phyloP scores from a whole-genome alignment of 2,113 vertebrate species.

The Seriola dumerili region DNA sequence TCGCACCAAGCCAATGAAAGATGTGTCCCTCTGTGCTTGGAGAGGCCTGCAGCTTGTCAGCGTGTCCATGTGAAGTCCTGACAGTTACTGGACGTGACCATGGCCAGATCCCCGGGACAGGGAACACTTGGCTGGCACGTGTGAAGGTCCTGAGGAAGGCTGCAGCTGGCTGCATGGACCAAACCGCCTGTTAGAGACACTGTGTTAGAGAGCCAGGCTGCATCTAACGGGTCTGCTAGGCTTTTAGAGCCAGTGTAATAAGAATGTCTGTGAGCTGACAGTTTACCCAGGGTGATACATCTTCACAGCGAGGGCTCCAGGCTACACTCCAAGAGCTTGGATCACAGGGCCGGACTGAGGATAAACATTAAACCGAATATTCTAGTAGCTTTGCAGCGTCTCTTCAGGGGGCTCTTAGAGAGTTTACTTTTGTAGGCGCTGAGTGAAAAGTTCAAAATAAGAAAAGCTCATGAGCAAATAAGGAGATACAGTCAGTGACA shows the following conservation, averaged over 20 bases:
- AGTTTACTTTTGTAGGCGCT: constrained; percentile 31
- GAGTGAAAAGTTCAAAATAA: constrained; percentile 24
- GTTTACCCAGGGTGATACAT: constrained; percentile 63
- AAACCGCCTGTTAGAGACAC: constrained; percentile 40
- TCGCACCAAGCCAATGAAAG: constrained; percentile 17
- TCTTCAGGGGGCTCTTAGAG: constrained; percentile 17
- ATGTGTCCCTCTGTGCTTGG: constrained; percentile 29
- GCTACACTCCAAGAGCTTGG: constrained; percentile 56
- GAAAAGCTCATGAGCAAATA: constrained; percentile 14
- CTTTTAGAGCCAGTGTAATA: constrained; percentile 58
- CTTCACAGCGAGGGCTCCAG: constrained; percentile 58
- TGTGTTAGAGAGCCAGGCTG: constrained; percentile 42
- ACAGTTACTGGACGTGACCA: constrained; percentile 52
- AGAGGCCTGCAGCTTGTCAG: constrained; percentile 28
- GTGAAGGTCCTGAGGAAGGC: constrained; percentile 43
- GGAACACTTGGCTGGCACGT: constrained; percentile 47
- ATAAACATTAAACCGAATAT: constrained; percentile 58
- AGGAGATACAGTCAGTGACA: not conserved
- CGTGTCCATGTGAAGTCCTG: constrained; percentile 36
- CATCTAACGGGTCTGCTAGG: constrained; percentile 54
- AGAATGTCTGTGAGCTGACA: constrained; percentile 67
- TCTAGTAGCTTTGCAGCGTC: constrained; percentile 9
- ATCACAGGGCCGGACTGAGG: constrained; percentile 31
- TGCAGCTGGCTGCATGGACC: constrained; percentile 27
- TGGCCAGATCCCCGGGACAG: constrained; percentile 50